Evolutionary conservation across 2,888 invertebrate species (phyloP), one percentile per base, ranked within the genome.

Genomic region (Tyria jacobaeae): DNA sequence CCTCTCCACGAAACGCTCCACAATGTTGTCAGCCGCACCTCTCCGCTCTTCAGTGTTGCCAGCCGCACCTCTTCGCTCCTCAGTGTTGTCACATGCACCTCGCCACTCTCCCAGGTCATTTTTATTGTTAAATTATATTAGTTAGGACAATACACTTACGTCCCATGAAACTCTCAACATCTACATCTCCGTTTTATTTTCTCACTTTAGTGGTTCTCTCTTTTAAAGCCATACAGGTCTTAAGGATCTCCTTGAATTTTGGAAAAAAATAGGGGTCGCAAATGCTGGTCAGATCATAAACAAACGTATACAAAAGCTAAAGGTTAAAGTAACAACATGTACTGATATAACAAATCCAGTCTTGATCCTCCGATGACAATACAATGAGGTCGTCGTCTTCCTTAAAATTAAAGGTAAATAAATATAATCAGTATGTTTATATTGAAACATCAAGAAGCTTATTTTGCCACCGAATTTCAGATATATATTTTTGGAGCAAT

Each of bases 391-490:
- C 44, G 17, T 21, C 10, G 41, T 21, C 44, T 10, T 44, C 21
- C 21, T 44, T 21, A 44, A 12, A 21, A 44, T 44, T 44, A 21
- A 44, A 44, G 44, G 44, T 44, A 44, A n/a, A n/a, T 44, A 25
- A n/a, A 12, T 35, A 58, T 57, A 66, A 66, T 61, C 51, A 54
- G 25, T 59, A 44, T 64, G 62, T 67, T 60, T 39, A 62, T 34
- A 27, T 50, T 47, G 41, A 27, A 50, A 51, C 66, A 50, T 69
- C 56, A 67, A 64, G 55, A 56, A 58, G 49, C 61, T 57, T 72
- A 67, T 74, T 74, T 68, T 63, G 57, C 37, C 47, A 25, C 57
- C 59, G 66, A 77, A 68, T 62, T 75, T 71, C 24, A 61, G 63
- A 59, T 57, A 66, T n/a, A n/a, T n/a, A n/a, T n/a, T n/a, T n/a